phyloP scores from a whole-genome alignment of 2,113 vertebrate genomes.

The Mastomys natalensis region DNA sequence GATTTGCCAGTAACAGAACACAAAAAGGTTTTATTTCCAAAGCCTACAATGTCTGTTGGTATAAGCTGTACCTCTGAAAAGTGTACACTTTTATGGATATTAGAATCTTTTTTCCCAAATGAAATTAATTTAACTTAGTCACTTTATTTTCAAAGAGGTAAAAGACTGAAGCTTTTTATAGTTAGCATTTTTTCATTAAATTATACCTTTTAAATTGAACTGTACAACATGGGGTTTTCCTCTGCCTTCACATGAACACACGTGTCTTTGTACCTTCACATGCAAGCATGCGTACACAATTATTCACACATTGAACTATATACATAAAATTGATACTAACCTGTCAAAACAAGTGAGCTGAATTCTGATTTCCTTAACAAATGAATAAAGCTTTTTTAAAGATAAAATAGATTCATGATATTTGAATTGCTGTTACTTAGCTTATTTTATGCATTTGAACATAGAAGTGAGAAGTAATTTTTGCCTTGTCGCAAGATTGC shows the following conservation, averaged over 20 bases:
- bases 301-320: no score
- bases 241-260: neutral
- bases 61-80: neutral
- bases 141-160: slow-evolving; percentile 44
- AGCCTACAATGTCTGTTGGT: neutral
- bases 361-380: neutral
- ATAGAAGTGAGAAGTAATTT: slow-evolving; percentile 12
- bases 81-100: neutral
- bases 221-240: neutral
- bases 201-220: neutral
- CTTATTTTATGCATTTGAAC: neutral
- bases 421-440: neutral
- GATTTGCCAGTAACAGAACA: neutral
- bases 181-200: neutral
- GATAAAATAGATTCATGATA: neutral
- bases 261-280: neutral
- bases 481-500: neutral
- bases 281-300: neutral
- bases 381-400: slow-evolving; percentile 40
- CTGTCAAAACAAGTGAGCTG: neutral
- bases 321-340: slow-evolving; percentile 1
- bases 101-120: neutral
- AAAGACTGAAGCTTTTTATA: slow-evolving; percentile 47
- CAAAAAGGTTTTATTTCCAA: neutral
- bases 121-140: neutral